A percentile compares a stretch with the other conserved stretches of the same genome.
Conservation (phyloP, 2,888 invertebrate genomes). For the Pachydiplax longipennis region DNA sequence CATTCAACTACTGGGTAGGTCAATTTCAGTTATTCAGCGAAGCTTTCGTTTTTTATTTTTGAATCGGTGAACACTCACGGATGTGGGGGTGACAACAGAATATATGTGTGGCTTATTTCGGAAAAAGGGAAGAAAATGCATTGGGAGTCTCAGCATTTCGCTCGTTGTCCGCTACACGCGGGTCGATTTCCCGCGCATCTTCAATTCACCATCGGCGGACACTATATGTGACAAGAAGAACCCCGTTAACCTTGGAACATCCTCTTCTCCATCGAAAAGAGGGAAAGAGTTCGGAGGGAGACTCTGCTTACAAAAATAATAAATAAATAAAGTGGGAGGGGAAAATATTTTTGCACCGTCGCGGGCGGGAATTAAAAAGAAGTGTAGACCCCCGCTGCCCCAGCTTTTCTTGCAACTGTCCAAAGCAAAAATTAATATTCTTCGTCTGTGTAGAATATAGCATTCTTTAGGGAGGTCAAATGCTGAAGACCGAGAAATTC, state of each 20-base stretch:
- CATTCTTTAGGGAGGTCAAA: too few species aligned
- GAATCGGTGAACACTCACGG: too few species aligned
- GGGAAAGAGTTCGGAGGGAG: too few species aligned
- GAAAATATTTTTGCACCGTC: background rate
- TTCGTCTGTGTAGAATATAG: too few species aligned
- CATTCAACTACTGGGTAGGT: too few species aligned
- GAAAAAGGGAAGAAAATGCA: background rate
- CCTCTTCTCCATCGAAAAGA: background rate
- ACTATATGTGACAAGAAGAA: background rate
- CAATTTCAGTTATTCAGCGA: too few species aligned
- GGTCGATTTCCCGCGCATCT: conserved; percentile 25
- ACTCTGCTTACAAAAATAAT: background rate
- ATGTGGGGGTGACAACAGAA: too few species aligned
- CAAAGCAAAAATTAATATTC: background rate
- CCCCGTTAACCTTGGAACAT: conserved; percentile 3
- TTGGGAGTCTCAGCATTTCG: background rate
- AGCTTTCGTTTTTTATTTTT: too few species aligned
- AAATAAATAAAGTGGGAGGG: background rate
- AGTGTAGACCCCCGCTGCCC: background rate
- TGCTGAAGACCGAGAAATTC: too few species aligned
- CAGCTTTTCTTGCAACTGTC: background rate
- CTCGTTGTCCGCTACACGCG: background rate
- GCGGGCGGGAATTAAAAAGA: background rate
- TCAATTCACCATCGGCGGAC: background rate
- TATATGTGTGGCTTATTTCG: background rate